Evolutionary conservation across 2,113 vertebrate genomes (phyloP).

Genomic region (Rhombomys opimus): DNA sequence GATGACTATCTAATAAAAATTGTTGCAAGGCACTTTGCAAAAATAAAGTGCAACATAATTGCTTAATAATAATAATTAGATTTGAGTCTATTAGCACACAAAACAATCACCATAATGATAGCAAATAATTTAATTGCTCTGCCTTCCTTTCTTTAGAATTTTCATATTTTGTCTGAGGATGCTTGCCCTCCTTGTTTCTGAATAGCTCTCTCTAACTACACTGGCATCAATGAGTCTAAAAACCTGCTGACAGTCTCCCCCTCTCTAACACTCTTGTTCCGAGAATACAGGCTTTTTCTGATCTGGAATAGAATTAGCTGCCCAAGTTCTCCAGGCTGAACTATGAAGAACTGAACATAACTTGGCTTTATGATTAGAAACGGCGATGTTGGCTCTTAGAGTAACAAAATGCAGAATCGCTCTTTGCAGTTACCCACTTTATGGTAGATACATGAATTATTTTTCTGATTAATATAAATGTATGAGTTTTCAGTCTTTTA

Average conservation of each 20-base stretch:
- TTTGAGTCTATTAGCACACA: slow-evolving; percentile 67
- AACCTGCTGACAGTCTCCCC: neutral
- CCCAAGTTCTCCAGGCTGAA: neutral
- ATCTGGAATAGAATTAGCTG: neutral
- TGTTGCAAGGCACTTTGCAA: slow-evolving; percentile 58
- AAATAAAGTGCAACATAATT: slow-evolving; percentile 67
- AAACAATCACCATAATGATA: slow-evolving; percentile 49
- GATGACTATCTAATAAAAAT: slow-evolving; percentile 70
- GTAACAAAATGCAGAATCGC: neutral
- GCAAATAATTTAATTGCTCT: slow-evolving; percentile 60
- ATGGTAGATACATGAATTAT: neutral
- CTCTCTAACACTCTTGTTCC: neutral
- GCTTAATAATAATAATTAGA: slow-evolving; percentile 71
- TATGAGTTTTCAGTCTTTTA: neutral
- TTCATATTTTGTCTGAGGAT: slow-evolving; percentile 54
- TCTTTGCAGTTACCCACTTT: neutral
- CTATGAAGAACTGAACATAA: neutral
- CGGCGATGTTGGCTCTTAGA: neutral
- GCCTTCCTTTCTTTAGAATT: slow-evolving; percentile 25
- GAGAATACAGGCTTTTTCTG: neutral
- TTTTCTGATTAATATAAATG: neutral
- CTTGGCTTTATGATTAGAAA: neutral
- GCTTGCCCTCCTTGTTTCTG: slow-evolving; percentile 34
- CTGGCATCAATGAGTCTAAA: neutral
- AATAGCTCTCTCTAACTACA: neutral